phyloP scores from a whole-genome alignment of 1,140 invertebrate genomes.

The Cyphomyrmex costatus region DNA sequence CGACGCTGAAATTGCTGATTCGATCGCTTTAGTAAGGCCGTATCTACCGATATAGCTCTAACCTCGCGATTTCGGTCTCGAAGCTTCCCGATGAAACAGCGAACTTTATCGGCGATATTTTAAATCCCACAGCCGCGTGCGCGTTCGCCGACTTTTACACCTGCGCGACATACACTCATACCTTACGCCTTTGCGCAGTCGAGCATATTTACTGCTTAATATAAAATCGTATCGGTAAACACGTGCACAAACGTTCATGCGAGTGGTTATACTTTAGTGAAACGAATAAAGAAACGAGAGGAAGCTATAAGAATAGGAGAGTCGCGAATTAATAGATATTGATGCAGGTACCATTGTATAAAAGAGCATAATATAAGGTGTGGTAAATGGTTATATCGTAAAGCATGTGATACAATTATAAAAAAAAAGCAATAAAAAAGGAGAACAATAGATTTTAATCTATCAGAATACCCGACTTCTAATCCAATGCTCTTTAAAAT shows the following conservation, averaged over 20 bases:
- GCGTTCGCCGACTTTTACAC: constrained; percentile 45
- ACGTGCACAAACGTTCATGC: constrained; percentile 34
- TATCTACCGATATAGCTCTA: constrained; percentile 41
- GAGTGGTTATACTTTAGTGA: constrained; percentile 16
- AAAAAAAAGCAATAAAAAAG: too few relatives aligned
- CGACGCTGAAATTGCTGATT: constrained; percentile 18
- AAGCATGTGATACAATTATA: too few relatives aligned
- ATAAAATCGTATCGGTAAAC: constrained; percentile 47
- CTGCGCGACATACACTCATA: constrained; percentile 32
- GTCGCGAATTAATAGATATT: constrained; percentile 1
- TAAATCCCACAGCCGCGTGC: neutral
- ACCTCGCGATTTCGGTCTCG: constrained; percentile 33
- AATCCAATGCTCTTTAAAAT: too few relatives aligned
- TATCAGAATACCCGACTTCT: too few relatives aligned
- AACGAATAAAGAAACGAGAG: constrained; percentile 14
- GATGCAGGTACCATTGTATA: neutral
- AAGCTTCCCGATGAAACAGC: constrained; percentile 21
- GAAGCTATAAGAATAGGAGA: neutral
- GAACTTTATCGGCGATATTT: constrained; percentile 59
- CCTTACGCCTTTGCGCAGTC: constrained; percentile 12
- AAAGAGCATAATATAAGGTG: neutral
- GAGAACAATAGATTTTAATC: too few relatives aligned
- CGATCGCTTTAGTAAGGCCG: constrained; percentile 2
- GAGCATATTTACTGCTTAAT: constrained; percentile 49
- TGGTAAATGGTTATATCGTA: neutral